Base-by-base conservation (phyloP, 2,797 vertebrate species). In the Sitta carolinensis region DNA sequence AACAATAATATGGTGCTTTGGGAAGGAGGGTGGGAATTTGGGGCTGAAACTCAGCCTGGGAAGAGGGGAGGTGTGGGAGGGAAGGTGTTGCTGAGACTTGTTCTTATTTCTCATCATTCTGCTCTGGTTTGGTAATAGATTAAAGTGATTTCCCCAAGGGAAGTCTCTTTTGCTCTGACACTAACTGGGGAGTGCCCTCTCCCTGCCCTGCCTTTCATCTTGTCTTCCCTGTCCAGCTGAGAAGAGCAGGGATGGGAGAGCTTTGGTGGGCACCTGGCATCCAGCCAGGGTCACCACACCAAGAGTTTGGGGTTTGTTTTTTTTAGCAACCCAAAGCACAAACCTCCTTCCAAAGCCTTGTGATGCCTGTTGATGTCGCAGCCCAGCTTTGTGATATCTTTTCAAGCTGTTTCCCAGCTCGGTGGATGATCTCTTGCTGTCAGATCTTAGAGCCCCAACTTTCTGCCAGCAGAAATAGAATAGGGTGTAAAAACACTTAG, bases 391-490 rank as follows among this genome's bases (percentile, higher is more conserved):
- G 22, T 58, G 54, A 8, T 17, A 16, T 3, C 23, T 78, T 78
- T 84, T 21, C 2, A 0, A 16, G 38, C 30, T 47, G 9, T 20
- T 73, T 26, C 40, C 20, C 36, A 63, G 17, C 48, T 75, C 50
- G 10, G 36, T 30, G 57, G 73, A 83, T 17, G 7, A 50, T 59
- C 58, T 64, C 74, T 59, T 40, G 52, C 67, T 95, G 86, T 90
- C 38, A 50, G 52, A 34, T 81, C 77, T 76, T 43, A 84, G 45
- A 80, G 57, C 22, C 57, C 84, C 68, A 85, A 25, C 69, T 58
- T 89, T 72, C 64, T 90, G 78, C 54, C 48, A 72, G 69, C 64
- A 85, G 90, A 97, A 97, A 75, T 84, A 79, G 76, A 73, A 75
- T 67, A 51, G 77, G 52, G 50, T 89, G 34, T 93, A 64, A 90